phyloP scores from a whole-genome alignment of 1,140 invertebrate genomes.

The Penaeus vannamei region DNA sequence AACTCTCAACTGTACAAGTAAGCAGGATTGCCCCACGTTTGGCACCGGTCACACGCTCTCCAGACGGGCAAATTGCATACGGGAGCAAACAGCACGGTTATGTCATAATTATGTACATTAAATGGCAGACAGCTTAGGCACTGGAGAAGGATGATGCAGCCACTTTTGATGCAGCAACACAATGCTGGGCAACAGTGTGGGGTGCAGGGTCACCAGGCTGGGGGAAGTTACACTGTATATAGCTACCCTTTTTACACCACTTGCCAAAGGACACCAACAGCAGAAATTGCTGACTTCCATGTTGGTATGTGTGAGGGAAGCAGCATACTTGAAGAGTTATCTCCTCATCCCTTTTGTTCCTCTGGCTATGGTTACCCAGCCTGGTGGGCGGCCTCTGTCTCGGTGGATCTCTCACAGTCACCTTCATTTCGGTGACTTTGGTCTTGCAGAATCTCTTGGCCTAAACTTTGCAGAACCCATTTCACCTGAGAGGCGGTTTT shows the following conservation, averaged over 20 bases:
- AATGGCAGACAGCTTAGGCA: constrained; percentile 62
- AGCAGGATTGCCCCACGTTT: constrained; percentile 55
- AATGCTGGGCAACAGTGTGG: constrained; percentile 35
- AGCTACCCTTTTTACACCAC: background rate
- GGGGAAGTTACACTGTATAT: constrained; percentile 1
- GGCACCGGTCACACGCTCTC: constrained; percentile 60
- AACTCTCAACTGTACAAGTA: constrained; percentile 65
- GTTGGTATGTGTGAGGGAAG: constrained; percentile 48
- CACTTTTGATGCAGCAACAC: constrained; percentile 4
- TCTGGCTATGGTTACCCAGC: constrained; percentile 23
- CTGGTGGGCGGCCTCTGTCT: constrained; percentile 46
- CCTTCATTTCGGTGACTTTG: constrained; percentile 59
- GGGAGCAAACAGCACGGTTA: constrained; percentile 37
- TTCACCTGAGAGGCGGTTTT: constrained; percentile 5
- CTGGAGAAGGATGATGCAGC: constrained; percentile 62
- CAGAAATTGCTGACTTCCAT: constrained; percentile 19
- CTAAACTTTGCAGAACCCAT: constrained; percentile 6
- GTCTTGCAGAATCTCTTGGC: constrained; percentile 46
- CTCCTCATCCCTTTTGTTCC: background rate
- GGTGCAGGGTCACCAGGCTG: constrained; percentile 32
- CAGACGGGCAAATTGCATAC: constrained; percentile 56
- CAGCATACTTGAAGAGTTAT: constrained; percentile 16
- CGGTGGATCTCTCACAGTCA: background rate
- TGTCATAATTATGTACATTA: constrained; percentile 53
- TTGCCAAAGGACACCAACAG: constrained; percentile 36